Base-by-base conservation (phyloP, 2,888 invertebrate species). In the Scaptomyza cyrtandrae region DNA sequence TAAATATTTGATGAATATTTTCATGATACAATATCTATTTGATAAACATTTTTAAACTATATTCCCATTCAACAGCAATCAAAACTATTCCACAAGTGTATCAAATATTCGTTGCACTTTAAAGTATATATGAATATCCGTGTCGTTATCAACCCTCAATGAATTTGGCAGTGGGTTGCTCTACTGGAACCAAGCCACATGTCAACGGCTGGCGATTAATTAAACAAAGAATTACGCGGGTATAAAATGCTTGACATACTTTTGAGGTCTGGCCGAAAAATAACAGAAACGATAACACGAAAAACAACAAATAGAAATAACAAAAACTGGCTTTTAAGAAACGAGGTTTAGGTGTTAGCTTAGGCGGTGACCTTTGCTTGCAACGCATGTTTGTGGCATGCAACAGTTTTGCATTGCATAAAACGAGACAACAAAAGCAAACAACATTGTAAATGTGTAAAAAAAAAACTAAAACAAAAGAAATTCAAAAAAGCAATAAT, bases 171-270 rank as follows among this genome's bases (percentile, higher is more conserved):
- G 58, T 78, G 67, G 60, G 60, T 70, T 80, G 78, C 82, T 87
- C 86, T 79, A 79, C 69, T 83, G 82, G 71, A 87, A 86, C 89
- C 88, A 86, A 41, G 74, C 76, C 83, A 62, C 88, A 88, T 83
- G 83, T 83, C 86, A 83, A 43, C 86, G 80, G 74, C 48, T 71
- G 86, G 88, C 88, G 80, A 83, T 83, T 88, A 82, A 82, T 83
- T 83, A 86, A 86, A 83, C 77, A 77, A 78, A 85, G 89, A 90
- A 90, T 90, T 90, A 90, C 86, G 89, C 91, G 90, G 88, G 90
- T 85, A 86, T 77, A 75, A 89, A 90, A 87, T 86, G 88, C 88
- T 89, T 90, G 90, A 90, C 90, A 90, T 90, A 90, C 83, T 84
- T 90, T 80, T 71, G 67, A 58, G 64, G 63, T 66, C 62, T 63